Percentiles rank a stretch among this genome's conserved stretches.
phyloP scores from a whole-genome alignment of 2,888 invertebrate species.

The Leptopilina syphax region DNA sequence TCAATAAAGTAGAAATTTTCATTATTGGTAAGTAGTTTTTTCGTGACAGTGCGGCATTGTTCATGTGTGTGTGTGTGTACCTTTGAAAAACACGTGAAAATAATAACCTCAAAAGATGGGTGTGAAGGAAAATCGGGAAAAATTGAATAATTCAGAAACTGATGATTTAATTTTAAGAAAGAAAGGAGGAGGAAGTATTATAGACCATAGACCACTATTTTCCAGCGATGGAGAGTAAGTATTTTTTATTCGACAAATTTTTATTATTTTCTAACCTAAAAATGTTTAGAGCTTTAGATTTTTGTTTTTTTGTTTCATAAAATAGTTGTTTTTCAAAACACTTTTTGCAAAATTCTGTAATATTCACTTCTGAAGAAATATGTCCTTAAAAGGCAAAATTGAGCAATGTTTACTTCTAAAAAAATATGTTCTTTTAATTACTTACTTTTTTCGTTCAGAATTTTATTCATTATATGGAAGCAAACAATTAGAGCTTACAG shows the following conservation, averaged over 20 bases:
- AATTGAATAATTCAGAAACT: not conserved
- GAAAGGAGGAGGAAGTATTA: constrained; percentile 82
- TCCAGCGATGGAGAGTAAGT: constrained; percentile 82
- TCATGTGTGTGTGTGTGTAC: not conserved
- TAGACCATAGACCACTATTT: constrained; percentile 81
- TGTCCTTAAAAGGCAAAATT: no score
- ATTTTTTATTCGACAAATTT: constrained; percentile 43
- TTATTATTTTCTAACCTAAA: constrained; percentile 39
- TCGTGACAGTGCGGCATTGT: no score
- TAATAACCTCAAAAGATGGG: constrained; percentile 37
- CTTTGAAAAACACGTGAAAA: not conserved
- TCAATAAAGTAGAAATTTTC: not conserved
- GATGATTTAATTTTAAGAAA: constrained; percentile 78
- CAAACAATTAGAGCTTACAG: constrained; percentile 82
- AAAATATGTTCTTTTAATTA: not conserved
- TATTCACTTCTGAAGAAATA: no score
- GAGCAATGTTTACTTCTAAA: no score
- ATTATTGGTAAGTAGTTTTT: not conserved
- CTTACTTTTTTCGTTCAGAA: constrained; percentile 75
- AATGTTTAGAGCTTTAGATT: constrained; percentile 12
- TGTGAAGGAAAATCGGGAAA: constrained; percentile 41
- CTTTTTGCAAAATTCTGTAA: no score
- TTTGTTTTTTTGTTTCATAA: no score
- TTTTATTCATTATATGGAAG: constrained; percentile 81
- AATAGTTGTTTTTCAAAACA: no score